Evolutionary conservation across 2,113 vertebrate species (phyloP).

Genomic region (Dromiciops gliroides): DNA sequence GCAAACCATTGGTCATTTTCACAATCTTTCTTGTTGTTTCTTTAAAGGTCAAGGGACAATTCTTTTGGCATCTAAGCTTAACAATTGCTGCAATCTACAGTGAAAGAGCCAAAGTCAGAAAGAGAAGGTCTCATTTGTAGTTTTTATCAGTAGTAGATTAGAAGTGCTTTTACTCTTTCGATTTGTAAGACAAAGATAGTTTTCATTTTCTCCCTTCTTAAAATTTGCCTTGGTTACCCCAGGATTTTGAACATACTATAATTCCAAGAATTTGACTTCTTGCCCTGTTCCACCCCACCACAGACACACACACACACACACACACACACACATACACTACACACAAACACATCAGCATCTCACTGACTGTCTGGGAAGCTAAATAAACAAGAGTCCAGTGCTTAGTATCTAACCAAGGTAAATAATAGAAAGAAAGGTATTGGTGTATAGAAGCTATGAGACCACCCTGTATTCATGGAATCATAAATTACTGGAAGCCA

Average conservation of each 20-base stretch:
- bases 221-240: neutral
- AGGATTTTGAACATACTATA: constrained; percentile 8
- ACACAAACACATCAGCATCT: neutral
- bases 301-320: neutral
- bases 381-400: constrained; percentile 25
- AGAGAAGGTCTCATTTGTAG: neutral
- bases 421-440: neutral
- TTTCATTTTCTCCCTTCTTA: neutral
- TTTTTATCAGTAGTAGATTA: constrained; percentile 2
- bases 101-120: constrained; percentile 2
- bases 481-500: neutral
- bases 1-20: neutral
- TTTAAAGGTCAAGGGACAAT: neutral
- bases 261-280: neutral
- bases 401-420: constrained; percentile 33
- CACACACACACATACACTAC: neutral
- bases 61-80: neutral
- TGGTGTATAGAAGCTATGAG: neutral
- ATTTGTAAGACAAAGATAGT: neutral
- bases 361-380: neutral
- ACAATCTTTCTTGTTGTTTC: constrained; percentile 1
- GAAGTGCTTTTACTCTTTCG: neutral
- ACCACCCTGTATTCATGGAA: constrained; percentile 3
- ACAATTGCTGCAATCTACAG: neutral
- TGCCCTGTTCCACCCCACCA: neutral